Percentiles rank a stretch among this genome's conserved stretches.
These are phyloP conservation scores for Malurus leucopterus DNA, from an alignment of 2,797 vertebrate genomes.

Conservation along the genomic window DNA sequence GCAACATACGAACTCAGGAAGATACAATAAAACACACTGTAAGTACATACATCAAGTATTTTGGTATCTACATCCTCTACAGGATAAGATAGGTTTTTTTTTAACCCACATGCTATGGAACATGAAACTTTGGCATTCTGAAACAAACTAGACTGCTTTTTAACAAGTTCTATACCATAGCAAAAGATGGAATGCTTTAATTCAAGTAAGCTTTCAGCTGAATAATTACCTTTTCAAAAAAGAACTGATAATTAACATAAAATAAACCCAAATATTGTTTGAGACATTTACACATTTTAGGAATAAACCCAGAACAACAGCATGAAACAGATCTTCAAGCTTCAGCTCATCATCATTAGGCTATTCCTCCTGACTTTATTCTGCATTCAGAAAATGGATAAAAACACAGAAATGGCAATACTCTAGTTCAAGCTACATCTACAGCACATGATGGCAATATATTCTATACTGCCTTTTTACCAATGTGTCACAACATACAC, in stretches of 20 bases:
- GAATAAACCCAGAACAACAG: neutral
- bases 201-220: neutral
- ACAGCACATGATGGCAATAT: accelerated
- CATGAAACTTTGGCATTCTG: neutral
- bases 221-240: neutral
- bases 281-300: neutral
- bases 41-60: neutral
- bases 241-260: neutral
- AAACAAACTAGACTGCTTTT: neutral
- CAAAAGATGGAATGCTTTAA: neutral
- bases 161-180: neutral
- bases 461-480: neutral
- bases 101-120: neutral
- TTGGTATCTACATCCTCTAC: neutral
- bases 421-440: neutral
- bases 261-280: neutral
- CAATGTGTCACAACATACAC: accelerated
- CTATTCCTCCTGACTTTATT: neutral
- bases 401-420: neutral
- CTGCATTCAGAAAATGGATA: neutral
- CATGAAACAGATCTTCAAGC: neutral
- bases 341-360: neutral
- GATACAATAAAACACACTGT: accelerated
- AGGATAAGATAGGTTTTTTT: neutral
- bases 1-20: neutral